These are phyloP conservation scores for Asbolus verrucosus DNA, from an alignment of 1,140 invertebrate species.

Conservation along the genomic window DNA sequence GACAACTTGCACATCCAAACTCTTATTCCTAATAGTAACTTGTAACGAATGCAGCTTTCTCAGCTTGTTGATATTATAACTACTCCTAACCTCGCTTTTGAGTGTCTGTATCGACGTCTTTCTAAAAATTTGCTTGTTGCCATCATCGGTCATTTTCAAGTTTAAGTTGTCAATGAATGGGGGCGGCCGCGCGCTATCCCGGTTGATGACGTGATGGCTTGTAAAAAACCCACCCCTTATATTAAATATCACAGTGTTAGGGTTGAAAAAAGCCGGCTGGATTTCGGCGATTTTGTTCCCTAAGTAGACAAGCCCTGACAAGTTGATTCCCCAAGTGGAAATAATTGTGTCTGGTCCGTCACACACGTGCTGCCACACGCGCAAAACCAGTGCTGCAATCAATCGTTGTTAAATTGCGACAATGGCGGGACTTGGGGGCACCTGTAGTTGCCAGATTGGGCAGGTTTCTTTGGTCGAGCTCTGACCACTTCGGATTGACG, in stretches of 20 bases:
- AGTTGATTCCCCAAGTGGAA: conserved; percentile 87
- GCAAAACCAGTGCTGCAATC: conserved; percentile 68
- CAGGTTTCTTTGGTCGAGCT: conserved; percentile 67
- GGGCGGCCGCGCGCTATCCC: conserved; percentile 56
- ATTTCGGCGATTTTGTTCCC: conserved; percentile 80
- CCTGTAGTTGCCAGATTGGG: conserved; percentile 46
- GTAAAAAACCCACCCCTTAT: conserved; percentile 89
- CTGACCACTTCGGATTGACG: conserved; percentile 81
- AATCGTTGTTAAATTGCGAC: conserved; percentile 10
- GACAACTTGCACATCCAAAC: conserved; percentile 68
- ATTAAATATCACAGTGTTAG: conserved; percentile 88
- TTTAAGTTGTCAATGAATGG: conserved; percentile 61
- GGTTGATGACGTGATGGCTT: conserved; percentile 62
- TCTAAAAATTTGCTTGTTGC: conserved; percentile 56
- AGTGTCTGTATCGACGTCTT: conserved; percentile 63
- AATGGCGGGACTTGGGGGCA: neutral
- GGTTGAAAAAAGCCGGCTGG: conserved; percentile 77
- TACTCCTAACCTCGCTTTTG: conserved; percentile 74
- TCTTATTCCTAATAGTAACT: conserved; percentile 71
- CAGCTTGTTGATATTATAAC: conserved; percentile 82
- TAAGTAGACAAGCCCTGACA: conserved; percentile 83
- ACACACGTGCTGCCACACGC: conserved; percentile 69
- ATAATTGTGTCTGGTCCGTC: conserved; percentile 68
- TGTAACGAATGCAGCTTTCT: conserved; percentile 71
- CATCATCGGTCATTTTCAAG: conserved; percentile 53